Evolutionary conservation across 2,888 invertebrate genomes (phyloP).

Genomic region (Sminthurides aquaticus): DNA sequence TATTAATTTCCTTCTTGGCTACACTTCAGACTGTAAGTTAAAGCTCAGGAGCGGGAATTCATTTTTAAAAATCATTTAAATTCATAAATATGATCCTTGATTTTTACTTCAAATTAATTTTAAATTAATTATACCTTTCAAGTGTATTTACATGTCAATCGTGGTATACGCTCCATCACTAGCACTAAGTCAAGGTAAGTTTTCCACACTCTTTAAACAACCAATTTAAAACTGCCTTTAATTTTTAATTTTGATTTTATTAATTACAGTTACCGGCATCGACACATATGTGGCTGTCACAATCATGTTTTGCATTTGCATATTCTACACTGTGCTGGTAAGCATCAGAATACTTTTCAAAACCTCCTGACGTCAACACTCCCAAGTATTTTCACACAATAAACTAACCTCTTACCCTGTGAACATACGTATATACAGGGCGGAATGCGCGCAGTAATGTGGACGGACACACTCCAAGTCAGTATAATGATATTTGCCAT

Average conservation of each 20-base stretch:
- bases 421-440: constrained; percentile 55
- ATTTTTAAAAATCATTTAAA: too few relatives aligned
- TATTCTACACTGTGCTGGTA: constrained; percentile 87
- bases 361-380: not conserved
- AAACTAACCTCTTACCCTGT: too few relatives aligned
- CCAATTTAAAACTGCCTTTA: not conserved
- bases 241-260: constrained; percentile 2
- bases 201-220: not conserved
- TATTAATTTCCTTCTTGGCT: constrained; percentile 35
- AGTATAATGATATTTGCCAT: constrained; percentile 44
- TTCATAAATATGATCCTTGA: too few relatives aligned
- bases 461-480: constrained; percentile 39
- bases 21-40: constrained; percentile 37
- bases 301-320: constrained; percentile 82
- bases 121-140: not conserved
- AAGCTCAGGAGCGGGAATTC: not conserved
- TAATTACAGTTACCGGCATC: constrained; percentile 77
- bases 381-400: not conserved
- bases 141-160: constrained; percentile 43
- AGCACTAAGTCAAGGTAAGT: constrained; percentile 60
- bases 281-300: constrained; percentile 79
- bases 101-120: too few relatives aligned
- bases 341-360: constrained; percentile 40
- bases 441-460: constrained; percentile 85
- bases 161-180: constrained; percentile 64